These are phyloP conservation scores for Pachyuromys duprasi DNA, from an alignment of 2,797 vertebrate genomes.

Conservation along the genomic window DNA sequence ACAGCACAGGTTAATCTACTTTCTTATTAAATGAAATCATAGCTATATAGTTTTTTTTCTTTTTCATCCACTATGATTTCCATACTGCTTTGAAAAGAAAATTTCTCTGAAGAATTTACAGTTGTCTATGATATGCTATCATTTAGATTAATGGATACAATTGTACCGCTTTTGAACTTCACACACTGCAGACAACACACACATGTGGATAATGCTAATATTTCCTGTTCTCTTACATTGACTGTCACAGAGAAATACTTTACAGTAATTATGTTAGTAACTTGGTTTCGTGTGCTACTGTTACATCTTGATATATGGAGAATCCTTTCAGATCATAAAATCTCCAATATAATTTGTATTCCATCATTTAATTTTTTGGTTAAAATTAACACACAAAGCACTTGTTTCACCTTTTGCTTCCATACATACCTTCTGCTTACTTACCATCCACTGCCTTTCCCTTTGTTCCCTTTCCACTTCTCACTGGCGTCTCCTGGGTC, in stretches of 20 bases:
- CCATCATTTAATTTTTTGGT: not conserved
- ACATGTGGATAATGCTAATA: not conserved
- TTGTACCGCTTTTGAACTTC: not conserved
- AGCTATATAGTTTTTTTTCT: conserved; percentile 59
- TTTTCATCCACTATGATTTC: conserved; percentile 54
- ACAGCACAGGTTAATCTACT: conserved; percentile 41
- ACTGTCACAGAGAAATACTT: not conserved
- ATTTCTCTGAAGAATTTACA: not conserved
- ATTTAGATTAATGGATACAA: conserved; percentile 24
- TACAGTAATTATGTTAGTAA: not conserved
- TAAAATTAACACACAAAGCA: not conserved
- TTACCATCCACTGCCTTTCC: not conserved
- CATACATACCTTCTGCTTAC: not conserved
- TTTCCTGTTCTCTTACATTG: not conserved
- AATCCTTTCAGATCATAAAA: not conserved
- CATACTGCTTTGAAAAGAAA: conserved; percentile 45
- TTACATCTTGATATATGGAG: not conserved
- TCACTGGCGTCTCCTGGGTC: too few relatives aligned
- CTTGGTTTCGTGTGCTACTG: rapidly evolving
- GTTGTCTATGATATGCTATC: rapidly evolving
- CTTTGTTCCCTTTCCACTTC: not conserved
- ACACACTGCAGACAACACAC: not conserved
- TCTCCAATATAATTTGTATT: not conserved
- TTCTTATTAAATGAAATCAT: conserved; percentile 60
- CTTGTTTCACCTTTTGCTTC: not conserved